A percentile compares a stretch with the other conserved stretches of the same genome.
phyloP scores from a whole-genome alignment of 2,113 vertebrate species.

The Albula glossodonta region DNA sequence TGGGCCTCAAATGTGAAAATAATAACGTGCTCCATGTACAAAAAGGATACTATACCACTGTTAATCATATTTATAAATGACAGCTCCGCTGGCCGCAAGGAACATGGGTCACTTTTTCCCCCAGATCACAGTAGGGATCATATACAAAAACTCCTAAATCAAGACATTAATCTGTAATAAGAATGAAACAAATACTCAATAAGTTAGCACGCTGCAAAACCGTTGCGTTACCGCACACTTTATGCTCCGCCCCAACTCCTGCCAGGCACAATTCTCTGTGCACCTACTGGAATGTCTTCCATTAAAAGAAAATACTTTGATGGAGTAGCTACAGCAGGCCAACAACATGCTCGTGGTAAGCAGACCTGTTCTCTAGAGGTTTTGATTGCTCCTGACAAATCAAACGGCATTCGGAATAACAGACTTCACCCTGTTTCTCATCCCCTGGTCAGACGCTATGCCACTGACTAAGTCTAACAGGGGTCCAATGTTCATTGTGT shows the following conservation, averaged over 20 bases:
- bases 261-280: neutral
- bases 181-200: neutral
- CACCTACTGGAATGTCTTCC: neutral
- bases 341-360: neutral
- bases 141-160: neutral
- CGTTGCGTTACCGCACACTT: neutral
- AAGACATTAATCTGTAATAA: neutral
- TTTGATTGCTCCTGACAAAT: constrained; percentile 17
- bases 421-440: neutral
- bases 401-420: neutral
- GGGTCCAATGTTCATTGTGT: neutral
- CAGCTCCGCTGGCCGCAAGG: neutral
- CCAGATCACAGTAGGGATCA: neutral
- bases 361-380: constrained; percentile 17
- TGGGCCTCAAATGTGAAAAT: constrained; percentile 16
- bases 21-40: constrained; percentile 6
- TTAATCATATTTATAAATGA: neutral
- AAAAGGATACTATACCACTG: neutral
- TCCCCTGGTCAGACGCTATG: neutral
- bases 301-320: neutral
- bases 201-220: neutral
- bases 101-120: neutral
- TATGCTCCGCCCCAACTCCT: neutral
- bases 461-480: neutral
- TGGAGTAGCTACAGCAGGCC: neutral